Evolutionary conservation across 2,113 vertebrate species (phyloP).

Genomic region (Rana temporaria): DNA sequence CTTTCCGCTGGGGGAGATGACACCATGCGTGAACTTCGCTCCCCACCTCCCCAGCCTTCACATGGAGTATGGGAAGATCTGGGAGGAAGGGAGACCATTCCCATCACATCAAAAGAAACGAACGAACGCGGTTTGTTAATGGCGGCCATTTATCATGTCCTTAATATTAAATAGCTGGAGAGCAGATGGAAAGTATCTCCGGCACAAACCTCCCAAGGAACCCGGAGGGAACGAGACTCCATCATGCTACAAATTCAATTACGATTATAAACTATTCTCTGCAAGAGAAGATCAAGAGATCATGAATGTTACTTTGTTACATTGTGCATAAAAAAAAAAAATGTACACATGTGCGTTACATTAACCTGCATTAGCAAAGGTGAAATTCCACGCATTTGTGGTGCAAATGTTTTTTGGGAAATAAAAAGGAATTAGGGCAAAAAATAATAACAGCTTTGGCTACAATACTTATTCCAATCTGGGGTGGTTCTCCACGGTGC

Average conservation of each 20-base stretch:
- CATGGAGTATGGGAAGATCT: not conserved
- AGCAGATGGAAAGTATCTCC: slow-evolving; percentile 40
- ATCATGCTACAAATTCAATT: slow-evolving; percentile 22
- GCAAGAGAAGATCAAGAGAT: too few species aligned
- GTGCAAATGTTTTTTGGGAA: too few species aligned
- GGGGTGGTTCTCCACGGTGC: too few species aligned
- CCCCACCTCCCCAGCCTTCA: slow-evolving; percentile 9
- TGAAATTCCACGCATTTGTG: too few species aligned
- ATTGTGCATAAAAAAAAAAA: too few species aligned
- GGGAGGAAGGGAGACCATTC: slow-evolving; percentile 11
- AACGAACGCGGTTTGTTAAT: slow-evolving; percentile 4
- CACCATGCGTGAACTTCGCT: not conserved
- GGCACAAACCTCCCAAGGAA: slow-evolving; percentile 16
- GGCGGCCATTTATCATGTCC: slow-evolving; percentile 44
- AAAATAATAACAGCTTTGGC: too few species aligned
- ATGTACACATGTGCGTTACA: too few species aligned
- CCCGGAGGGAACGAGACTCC: not conserved
- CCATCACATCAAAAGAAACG: slow-evolving; percentile 37
- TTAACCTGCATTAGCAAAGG: too few species aligned
- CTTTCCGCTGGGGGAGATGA: not conserved
- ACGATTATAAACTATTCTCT: slow-evolving; percentile 3
- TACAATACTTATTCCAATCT: too few species aligned
- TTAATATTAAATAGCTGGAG: slow-evolving; percentile 33
- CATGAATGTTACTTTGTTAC: too few species aligned
- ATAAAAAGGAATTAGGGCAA: not conserved